Evolutionary conservation across 2,113 vertebrate species (phyloP), one percentile per base, ranked within the genome.

Genomic region (Ibidorhyncha struthersii): DNA sequence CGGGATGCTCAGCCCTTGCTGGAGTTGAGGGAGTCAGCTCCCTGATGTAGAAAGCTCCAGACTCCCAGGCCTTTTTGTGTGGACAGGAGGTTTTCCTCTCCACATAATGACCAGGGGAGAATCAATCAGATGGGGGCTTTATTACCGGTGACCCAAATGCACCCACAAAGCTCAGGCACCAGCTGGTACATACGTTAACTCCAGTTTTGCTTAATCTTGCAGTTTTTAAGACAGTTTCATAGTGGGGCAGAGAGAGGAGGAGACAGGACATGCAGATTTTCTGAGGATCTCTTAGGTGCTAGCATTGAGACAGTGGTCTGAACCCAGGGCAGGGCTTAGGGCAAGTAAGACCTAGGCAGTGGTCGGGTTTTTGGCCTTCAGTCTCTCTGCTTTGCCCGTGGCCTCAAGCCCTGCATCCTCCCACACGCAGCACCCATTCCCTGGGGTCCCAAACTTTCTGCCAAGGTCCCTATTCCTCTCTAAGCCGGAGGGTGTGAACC

Each of bases 131-230:
- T 25, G 5, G 59, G 43, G n/a, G 26, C 49, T 88, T 93, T 90
- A 14, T 66, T 71, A 45, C 45, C 1, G 1, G 72, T 71, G 86
- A 88, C 85, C 90, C 78, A 40, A 83, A 62, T 19, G 36, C 67
- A 63, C 52, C 91, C 45, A 12, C 71, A 79, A 32, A 85, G 92
- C 95, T 70, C 34, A 70, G 95, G 74, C 74, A 87, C 43, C 91
- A 93, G 89, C 81, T 85, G 93, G 14, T 73, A 83, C 71, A 21
- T 41, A 18, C 87, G 62, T 82, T 79, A 80, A 66, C 74, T 82
- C n/a, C 21, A 12, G 65, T n/a, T 87, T 30, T 52, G 50, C 72
- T 58, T 65, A 16, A 78, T 56, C 78, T 45, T 38, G 67, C 19
- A 0, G 21, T 14, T n/a, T 79, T 86, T 61, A 66, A 55, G 17